Conservation (phyloP, 2,888 invertebrate genomes). For the Anarsia innoxiella region DNA sequence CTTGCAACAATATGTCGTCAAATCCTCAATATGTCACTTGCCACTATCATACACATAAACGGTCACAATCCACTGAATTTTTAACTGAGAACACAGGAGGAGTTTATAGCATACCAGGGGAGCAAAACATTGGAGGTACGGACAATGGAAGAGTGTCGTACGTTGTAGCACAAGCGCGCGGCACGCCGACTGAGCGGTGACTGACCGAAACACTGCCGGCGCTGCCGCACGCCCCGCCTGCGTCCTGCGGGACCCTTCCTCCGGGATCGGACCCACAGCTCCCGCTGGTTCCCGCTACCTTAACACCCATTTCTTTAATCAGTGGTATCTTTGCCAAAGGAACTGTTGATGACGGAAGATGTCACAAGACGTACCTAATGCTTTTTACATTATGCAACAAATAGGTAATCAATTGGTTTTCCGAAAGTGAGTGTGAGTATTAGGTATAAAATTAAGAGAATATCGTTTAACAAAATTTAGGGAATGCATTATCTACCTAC, state of each 20-base stretch:
- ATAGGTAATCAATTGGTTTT: no score
- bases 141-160: conserved; percentile 40
- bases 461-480: no score
- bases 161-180: conserved; percentile 51
- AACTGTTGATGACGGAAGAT: no score
- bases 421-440: no score
- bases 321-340: no score
- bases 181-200: conserved; percentile 69
- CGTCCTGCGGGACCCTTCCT: conserved; percentile 68
- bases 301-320: no score
- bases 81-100: conserved; percentile 26
- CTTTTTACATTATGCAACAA: no score
- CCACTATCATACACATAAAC: conserved; percentile 56
- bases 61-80: conserved; percentile 59
- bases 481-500: no score
- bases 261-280: conserved; percentile 53
- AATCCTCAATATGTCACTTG: conserved; percentile 52
- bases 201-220: conserved; percentile 72
- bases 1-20: conserved; percentile 41
- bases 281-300: conserved; percentile 17
- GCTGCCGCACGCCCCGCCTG: conserved; percentile 69
- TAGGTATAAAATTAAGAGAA: no score
- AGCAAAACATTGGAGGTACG: conserved; percentile 53
- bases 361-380: no score
- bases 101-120: conserved; percentile 52